phyloP scores from a whole-genome alignment of 2,888 invertebrate genomes.

The Mythimna vitellina region DNA sequence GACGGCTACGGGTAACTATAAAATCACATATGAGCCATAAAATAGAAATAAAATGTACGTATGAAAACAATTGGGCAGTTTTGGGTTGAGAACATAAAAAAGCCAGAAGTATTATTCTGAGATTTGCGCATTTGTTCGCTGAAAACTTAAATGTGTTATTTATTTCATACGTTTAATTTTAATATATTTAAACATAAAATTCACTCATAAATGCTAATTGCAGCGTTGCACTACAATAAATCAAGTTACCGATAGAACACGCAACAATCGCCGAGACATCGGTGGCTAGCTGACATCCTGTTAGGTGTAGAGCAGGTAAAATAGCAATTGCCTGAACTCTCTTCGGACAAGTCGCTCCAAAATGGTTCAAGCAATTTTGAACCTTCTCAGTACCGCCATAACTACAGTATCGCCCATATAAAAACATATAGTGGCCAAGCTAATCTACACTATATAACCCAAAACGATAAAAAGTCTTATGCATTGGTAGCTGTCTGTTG shows the following conservation, averaged over 20 bases:
- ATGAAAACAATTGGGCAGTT: slow-evolving; percentile 64
- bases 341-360: slow-evolving; percentile 68
- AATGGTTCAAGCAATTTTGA: slow-evolving; percentile 72
- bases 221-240: slow-evolving; percentile 44
- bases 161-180: slow-evolving; percentile 4
- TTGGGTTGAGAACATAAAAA: slow-evolving; percentile 48
- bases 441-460: slow-evolving; percentile 69
- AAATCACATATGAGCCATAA: slow-evolving; percentile 58
- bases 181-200: neutral
- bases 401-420: slow-evolving; percentile 42
- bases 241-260: slow-evolving; percentile 64
- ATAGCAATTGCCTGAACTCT: slow-evolving; percentile 79
- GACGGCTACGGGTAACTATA: slow-evolving; percentile 49
- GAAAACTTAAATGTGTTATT: neutral
- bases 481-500: slow-evolving; percentile 57
- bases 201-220: slow-evolving; percentile 36
- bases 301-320: slow-evolving; percentile 80
- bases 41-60: slow-evolving; percentile 63
- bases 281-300: slow-evolving; percentile 71
- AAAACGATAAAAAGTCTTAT: slow-evolving; percentile 71
- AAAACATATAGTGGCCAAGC: slow-evolving; percentile 53
- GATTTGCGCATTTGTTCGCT: slow-evolving; percentile 3
- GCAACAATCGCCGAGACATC: slow-evolving; percentile 63
- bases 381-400: slow-evolving; percentile 67
- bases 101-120: slow-evolving; percentile 35